Percentiles rank a stretch among this genome's conserved stretches.
phyloP scores from a whole-genome alignment of 2,113 vertebrate genomes.

The Cyrtonyx montezumae region DNA sequence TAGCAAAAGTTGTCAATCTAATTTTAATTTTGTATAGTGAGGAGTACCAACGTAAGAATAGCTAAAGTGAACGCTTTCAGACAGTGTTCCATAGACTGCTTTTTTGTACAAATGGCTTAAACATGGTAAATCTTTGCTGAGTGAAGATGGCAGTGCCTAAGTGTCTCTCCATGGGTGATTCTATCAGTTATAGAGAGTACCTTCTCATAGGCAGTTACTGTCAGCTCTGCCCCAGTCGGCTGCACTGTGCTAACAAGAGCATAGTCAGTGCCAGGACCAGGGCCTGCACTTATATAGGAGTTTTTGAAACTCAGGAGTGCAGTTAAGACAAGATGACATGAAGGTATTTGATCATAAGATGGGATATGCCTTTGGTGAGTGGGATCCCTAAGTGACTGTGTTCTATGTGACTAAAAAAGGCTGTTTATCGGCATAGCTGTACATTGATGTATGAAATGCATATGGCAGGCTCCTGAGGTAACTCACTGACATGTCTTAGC shows the following conservation, averaged over 20 bases:
- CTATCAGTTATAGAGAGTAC: background rate
- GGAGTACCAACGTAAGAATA: background rate
- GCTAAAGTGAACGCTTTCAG: background rate
- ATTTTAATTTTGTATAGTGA: background rate
- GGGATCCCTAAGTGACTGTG: background rate
- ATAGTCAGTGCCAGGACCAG: background rate
- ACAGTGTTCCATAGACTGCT: background rate
- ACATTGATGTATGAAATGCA: accelerated
- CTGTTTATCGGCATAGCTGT: background rate
- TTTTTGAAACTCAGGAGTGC: background rate
- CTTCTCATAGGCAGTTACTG: background rate
- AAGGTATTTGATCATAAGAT: background rate
- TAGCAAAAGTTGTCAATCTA: background rate
- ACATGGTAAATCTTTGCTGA: background rate
- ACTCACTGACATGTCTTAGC: background rate
- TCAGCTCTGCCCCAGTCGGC: background rate
- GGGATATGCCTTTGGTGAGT: background rate
- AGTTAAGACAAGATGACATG: background rate
- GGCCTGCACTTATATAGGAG: background rate
- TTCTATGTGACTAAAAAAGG: background rate
- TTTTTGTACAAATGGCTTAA: background rate
- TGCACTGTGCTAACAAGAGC: background rate
- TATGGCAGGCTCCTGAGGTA: background rate
- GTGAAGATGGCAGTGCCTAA: background rate
- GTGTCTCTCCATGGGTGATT: background rate